Base-by-base conservation (phyloP, 1,140 invertebrate species). In the Solen grandis region DNA sequence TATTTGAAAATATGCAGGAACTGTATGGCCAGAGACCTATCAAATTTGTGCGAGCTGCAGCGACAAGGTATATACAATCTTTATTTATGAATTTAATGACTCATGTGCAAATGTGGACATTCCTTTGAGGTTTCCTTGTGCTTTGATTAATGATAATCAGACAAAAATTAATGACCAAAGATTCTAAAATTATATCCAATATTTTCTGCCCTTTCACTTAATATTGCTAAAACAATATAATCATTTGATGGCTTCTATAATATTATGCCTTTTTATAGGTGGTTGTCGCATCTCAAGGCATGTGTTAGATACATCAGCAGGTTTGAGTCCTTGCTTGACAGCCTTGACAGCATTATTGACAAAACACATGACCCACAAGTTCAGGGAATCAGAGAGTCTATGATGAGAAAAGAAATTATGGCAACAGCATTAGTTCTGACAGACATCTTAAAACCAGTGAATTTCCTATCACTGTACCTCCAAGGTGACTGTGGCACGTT, bases 211-310 rank as follows among this genome's bases (percentile, higher is more conserved):
- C n/a, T n/a, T n/a, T n/a, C n/a, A n/a, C n/a, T n/a, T n/a, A n/a
- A n/a, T n/a, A n/a, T n/a, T n/a, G n/a, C n/a, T n/a, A n/a, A n/a
- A n/a, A n/a, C n/a, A n/a, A n/a, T n/a, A n/a, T n/a, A n/a, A n/a
- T n/a, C n/a, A n/a, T n/a, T n/a, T n/a, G n/a, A n/a, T n/a, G n/a
- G n/a, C n/a, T n/a, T n/a, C n/a, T n/a, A n/a, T n/a, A n/a, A n/a
- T n/a, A n/a, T n/a, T n/a, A n/a, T n/a, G n/a, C n/a, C n/a, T 22
- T 46, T 46, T 72, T 59, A 25, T 27, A 73, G 69, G 31, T 73
- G 69, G 69, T 38, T 73, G 69, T 73, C 52, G 1, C 69, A 73
- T 41, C 69, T 73, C 27, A 52, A 22, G 14, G 69, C 69, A 25
- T 59, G 69, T n/a, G 0, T n/a, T 5, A 55, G 69, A 25, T 73